Base-by-base conservation (phyloP, 2,113 vertebrate species). In the Sinocyclocheilus grahami region DNA sequence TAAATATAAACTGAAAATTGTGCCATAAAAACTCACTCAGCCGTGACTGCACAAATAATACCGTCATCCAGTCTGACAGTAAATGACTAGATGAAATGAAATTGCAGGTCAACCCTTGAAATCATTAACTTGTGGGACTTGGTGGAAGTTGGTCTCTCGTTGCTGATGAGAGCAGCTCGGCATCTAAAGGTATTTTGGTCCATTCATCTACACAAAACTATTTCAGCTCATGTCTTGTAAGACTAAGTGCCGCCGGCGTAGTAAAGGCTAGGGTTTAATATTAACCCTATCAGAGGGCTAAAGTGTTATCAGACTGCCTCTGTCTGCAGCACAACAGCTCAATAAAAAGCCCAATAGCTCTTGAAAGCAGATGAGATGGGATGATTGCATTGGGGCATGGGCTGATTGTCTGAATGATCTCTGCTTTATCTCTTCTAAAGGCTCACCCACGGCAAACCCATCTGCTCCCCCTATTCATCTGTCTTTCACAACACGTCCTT, bases 351-450 rank as follows among this genome's bases (percentile, higher is more conserved):
- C 89, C 91, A 90, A 92, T 92, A 92, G 92, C 92, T 93, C 92
- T 91, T 94, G 93, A 94, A 93, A 94, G 88, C 92, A 93, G 94
- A 93, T 92, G 93, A 95, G 93, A 93, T 92, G 86, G 91, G 91
- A 93, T 94, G 93, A 95, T 94, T 95, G 93, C 91, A 86, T 78
- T 65, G 5, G 53, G 51, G 91, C 91, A 83, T 10, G 65, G 87
- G 77, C 90, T 93, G 94, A 94, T 92, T 93, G 94, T 94, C 93
- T 95, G 91, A 93, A 93, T 93, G 94, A 94, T 94, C 93, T 94
- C 90, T 91, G 91, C 92, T 94, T 93, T 93, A 94, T 95, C 94
- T 93, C 78, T 72, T 90, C 88, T 89, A 83, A 87, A 79, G 87
- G 84, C 90, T 93, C 90, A 87, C 91, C 91, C 89, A 89, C 86